Evolutionary conservation across 2,797 vertebrate species (phyloP), one percentile per base, ranked within the genome.

Genomic region (Harpagifer antarcticus): DNA sequence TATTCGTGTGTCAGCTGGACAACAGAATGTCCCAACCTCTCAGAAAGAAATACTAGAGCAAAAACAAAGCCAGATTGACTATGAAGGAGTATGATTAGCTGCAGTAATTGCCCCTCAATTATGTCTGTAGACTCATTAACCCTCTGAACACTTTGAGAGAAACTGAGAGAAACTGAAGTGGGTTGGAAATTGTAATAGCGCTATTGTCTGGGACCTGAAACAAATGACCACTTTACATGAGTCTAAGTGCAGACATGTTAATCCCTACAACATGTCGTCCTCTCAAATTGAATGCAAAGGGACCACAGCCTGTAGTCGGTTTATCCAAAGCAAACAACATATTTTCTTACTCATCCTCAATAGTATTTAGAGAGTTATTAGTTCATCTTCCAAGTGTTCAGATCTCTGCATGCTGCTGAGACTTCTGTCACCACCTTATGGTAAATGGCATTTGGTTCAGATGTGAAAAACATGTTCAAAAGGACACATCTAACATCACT

Each of bases 51-150:
- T 50, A 14, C 64, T 31, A 54, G 69, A 77, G 49, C 42, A 68
- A 67, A 84, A 79, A 64, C 16, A 15, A 68, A 19, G 31, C 31
- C 43, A 71, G 69, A 80, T 68, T 69, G 68, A 75, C 66, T 63
- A 62, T 75, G 71, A 68, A 72, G 81, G 64, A 76, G 64, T 67
- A 56, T 79, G 74, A 88, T 79, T 90, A 79, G 70, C 71, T 66
- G 45, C 53, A 73, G 75, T 78, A 86, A 89, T 83, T 66, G 44
- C 63, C 55, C 66, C 68, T 57, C 57, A 79, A 75, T 88, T 83
- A 87, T 74, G 69, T 48, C 61, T 79, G 71, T 50, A 81, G 74
- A 55, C 75, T 84, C 76, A 85, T 88, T 88, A 86, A 73, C 72
- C 27, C 72, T 72, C 71, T 67, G 67, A 87, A 54, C 63, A 79